Evolutionary conservation across 2,888 invertebrate genomes (phyloP).

Genomic region (Panorpa germanica): DNA sequence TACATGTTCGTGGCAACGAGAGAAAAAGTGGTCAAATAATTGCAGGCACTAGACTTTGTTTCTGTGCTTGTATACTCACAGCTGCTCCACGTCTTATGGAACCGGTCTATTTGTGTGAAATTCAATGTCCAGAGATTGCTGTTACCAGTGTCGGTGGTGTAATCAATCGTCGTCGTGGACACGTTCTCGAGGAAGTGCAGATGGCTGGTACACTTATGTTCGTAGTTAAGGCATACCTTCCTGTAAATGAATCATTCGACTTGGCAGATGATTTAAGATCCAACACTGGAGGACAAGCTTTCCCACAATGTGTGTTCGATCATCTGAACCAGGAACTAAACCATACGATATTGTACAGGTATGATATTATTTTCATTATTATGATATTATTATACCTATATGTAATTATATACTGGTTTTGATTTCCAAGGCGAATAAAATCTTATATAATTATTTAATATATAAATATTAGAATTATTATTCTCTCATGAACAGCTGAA

Average conservation of each 20-base stretch:
- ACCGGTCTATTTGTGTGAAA: slow-evolving; percentile 99
- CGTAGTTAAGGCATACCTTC: slow-evolving; percentile 94
- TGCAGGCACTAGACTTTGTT: slow-evolving; percentile 92
- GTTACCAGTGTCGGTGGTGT: slow-evolving; percentile 98
- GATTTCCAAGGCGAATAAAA: too few relatives aligned
- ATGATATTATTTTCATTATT: slow-evolving; percentile 12
- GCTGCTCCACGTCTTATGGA: slow-evolving; percentile 92
- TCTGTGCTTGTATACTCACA: slow-evolving; percentile 91
- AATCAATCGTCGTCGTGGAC: slow-evolving; percentile 90
- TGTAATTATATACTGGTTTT: too few relatives aligned
- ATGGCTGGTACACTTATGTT: slow-evolving; percentile 97
- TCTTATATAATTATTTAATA: too few relatives aligned
- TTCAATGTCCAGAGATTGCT: slow-evolving; percentile 92
- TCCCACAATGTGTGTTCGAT: slow-evolving; percentile 99
- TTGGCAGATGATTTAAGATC: slow-evolving; percentile 92
- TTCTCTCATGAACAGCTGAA: neutral
- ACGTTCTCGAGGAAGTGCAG: slow-evolving; percentile 92
- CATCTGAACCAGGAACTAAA: slow-evolving; percentile 64
- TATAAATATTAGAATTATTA: neutral
- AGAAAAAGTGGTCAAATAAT: slow-evolving; percentile 99
- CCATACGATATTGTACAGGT: slow-evolving; percentile 67
- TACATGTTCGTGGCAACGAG: slow-evolving; percentile 99
- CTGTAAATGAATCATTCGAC: slow-evolving; percentile 99
- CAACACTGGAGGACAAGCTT: slow-evolving; percentile 98
- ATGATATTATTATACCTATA: too few relatives aligned